These are phyloP conservation scores for Eretmochelys imbricata DNA, from an alignment of 2,113 vertebrate genomes.

Conservation along the genomic window DNA sequence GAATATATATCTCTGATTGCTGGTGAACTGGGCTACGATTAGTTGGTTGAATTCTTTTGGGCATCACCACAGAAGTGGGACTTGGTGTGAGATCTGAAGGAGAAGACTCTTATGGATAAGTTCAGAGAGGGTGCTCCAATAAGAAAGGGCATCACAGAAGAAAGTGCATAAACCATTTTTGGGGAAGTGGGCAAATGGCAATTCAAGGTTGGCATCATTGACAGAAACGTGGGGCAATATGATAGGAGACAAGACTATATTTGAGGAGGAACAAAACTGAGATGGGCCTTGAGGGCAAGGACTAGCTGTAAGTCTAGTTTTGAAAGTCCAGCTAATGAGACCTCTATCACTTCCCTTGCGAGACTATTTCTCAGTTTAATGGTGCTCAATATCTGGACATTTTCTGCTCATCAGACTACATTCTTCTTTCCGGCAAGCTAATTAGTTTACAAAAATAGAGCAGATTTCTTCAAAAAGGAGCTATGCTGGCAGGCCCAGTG, in stretches of 20 bases:
- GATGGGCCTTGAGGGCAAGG: background rate
- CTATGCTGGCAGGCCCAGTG: constrained; percentile 21
- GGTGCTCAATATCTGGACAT: background rate
- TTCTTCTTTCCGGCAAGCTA: constrained; percentile 27
- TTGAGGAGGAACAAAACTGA: background rate
- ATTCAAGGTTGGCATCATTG: background rate
- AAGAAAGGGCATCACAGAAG: background rate
- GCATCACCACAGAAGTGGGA: background rate
- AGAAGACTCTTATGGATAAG: background rate
- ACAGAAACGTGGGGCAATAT: background rate
- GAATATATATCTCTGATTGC: background rate
- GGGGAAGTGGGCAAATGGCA: background rate
- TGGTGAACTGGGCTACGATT: background rate
- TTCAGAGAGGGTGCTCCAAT: background rate
- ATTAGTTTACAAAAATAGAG: constrained; percentile 31
- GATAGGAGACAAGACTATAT: fast-evolving
- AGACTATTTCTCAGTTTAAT: constrained; percentile 17
- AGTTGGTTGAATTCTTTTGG: background rate
- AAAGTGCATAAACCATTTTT: background rate
- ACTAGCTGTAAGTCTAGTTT: constrained; percentile 41
- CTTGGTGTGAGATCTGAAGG: background rate
- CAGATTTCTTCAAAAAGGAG: constrained; percentile 30
- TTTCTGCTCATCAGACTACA: constrained; percentile 5
- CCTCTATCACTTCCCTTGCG: background rate
- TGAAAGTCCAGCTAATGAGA: constrained; percentile 55